A percentile compares a stretch with the other conserved stretches of the same genome.
Evolutionary conservation across 2,888 invertebrate genomes (phyloP).

Genomic region (Taphrorychus bicolor): DNA sequence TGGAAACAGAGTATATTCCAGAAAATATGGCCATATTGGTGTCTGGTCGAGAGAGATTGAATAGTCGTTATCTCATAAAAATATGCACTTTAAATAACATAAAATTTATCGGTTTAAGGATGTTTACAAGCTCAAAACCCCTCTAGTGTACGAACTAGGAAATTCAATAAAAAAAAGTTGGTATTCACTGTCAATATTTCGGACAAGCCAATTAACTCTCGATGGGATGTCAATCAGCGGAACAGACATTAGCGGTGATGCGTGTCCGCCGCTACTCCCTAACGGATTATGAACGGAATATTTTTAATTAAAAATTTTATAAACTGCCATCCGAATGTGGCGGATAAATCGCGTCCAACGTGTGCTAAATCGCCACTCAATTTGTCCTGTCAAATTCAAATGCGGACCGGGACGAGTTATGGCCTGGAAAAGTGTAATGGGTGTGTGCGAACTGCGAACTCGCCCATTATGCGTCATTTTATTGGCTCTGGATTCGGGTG

Average conservation of each 20-base stretch:
- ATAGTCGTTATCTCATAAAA: too few species aligned
- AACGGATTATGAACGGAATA: constrained; percentile 24
- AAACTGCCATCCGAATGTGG: constrained; percentile 25
- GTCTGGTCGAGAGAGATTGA: too few species aligned
- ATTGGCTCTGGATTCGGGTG: background rate
- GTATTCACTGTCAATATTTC: constrained; percentile 10
- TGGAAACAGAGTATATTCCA: too few species aligned
- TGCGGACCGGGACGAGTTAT: constrained; percentile 25
- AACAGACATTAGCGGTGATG: constrained; percentile 25
- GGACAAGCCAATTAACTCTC: constrained; percentile 12
- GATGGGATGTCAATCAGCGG: constrained; percentile 13
- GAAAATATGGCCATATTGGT: too few species aligned
- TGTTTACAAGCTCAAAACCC: too few species aligned
- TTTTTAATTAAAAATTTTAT: constrained; percentile 28
- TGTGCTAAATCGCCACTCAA: constrained; percentile 36
- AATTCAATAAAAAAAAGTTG: too few species aligned
- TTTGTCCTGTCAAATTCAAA: constrained; percentile 34
- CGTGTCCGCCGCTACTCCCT: constrained; percentile 13
- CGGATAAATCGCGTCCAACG: constrained; percentile 28
- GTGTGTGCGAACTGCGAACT: constrained; percentile 6
- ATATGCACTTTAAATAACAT: too few species aligned
- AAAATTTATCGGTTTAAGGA: too few species aligned
- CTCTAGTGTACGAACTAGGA: too few species aligned
- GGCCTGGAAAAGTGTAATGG: constrained; percentile 19
- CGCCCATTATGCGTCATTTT: background rate